phyloP scores from a whole-genome alignment of 2,888 invertebrate species.

The Formica aserva region DNA sequence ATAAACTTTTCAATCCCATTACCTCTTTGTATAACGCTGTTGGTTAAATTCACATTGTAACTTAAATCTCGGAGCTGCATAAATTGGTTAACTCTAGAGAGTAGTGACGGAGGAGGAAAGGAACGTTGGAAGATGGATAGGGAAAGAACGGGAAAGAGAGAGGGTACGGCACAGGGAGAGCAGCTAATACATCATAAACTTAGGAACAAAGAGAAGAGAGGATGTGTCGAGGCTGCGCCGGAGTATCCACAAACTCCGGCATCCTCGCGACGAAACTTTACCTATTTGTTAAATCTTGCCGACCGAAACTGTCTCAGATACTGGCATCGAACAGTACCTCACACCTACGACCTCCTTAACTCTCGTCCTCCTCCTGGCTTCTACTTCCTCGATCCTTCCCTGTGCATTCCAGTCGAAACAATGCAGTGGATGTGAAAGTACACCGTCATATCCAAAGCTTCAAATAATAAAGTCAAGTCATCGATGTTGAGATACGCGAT shows the following conservation, averaged over 20 bases:
- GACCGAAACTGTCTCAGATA: conserved; percentile 83
- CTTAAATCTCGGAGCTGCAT: conserved; percentile 65
- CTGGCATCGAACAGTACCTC: conserved; percentile 79
- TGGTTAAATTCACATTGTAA: conserved; percentile 31
- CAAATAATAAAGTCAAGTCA: conserved; percentile 35
- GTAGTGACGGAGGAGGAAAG: conserved; percentile 55
- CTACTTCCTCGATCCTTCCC: conserved; percentile 53
- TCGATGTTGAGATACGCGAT: background rate
- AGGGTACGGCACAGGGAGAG: conserved; percentile 71
- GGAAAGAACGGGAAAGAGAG: conserved; percentile 54
- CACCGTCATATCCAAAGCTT: background rate
- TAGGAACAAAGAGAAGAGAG: conserved; percentile 85
- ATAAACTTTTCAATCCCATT: background rate
- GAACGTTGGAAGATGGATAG: conserved; percentile 60
- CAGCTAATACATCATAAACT: conserved; percentile 86
- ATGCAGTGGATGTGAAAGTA: conserved; percentile 49
- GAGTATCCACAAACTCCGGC: conserved; percentile 80
- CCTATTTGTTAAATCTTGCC: conserved; percentile 86
- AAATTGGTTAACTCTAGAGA: conserved; percentile 68
- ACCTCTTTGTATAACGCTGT: background rate
- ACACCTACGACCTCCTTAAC: conserved; percentile 71
- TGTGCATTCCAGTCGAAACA: conserved; percentile 65
- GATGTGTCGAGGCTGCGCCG: conserved; percentile 82
- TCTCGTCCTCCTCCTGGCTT: conserved; percentile 62
- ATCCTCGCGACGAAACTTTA: conserved; percentile 83